A percentile compares a stretch with the other conserved stretches of the same genome.
Evolutionary conservation across 2,888 invertebrate genomes (phyloP).

Genomic region (Dione vanillae): DNA sequence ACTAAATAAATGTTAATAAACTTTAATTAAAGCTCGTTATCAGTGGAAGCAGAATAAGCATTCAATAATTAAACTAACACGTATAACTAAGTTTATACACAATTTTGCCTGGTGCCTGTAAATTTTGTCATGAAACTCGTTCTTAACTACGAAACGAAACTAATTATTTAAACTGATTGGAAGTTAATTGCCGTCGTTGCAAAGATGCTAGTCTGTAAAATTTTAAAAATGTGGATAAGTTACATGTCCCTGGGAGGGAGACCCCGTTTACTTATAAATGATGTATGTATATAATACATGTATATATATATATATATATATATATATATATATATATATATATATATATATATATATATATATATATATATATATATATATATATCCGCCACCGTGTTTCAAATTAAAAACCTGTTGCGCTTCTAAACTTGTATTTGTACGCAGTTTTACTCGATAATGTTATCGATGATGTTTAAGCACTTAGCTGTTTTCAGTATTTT

Average conservation of each 20-base stretch:
- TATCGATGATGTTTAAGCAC: not conserved
- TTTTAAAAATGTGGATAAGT: too few species aligned
- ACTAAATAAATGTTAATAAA: not conserved
- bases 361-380: too few species aligned
- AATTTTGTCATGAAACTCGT: not conserved
- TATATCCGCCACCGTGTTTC: slow-evolving; percentile 10
- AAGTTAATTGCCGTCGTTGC: not conserved
- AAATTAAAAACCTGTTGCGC: slow-evolving; percentile 14
- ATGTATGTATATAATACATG: too few species aligned
- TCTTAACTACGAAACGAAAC: not conserved
- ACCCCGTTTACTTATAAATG: too few species aligned
- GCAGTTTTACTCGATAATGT: not conserved
- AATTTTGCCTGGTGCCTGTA: not conserved
- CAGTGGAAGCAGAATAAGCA: not conserved
- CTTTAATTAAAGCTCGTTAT: not conserved
- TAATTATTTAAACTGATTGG: slow-evolving; percentile 1
- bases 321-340: too few species aligned
- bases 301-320: too few species aligned
- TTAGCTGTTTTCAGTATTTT: too few species aligned
- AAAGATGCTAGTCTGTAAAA: too few species aligned
- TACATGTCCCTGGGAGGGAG: too few species aligned
- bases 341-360: too few species aligned
- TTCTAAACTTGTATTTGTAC: not conserved
- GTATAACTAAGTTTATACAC: not conserved
- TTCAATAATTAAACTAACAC: slow-evolving; percentile 12